phyloP scores from a whole-genome alignment of 2,888 invertebrate species.

The Ectobius pallidus region DNA sequence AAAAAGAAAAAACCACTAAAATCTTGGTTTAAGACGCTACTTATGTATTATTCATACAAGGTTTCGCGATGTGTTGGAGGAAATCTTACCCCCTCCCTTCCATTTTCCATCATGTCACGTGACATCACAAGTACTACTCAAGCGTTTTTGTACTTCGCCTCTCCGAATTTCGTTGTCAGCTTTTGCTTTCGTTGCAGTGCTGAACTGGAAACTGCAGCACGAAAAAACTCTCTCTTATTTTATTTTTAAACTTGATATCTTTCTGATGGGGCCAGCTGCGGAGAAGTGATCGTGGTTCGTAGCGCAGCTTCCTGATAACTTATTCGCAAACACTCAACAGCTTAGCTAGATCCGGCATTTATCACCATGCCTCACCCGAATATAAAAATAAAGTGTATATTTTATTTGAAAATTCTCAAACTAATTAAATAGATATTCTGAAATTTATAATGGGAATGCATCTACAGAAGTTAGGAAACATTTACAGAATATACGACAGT shows the following conservation, averaged over 20 bases:
- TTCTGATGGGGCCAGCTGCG: background rate
- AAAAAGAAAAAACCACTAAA: background rate
- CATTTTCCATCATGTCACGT: background rate
- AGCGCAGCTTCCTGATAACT: background rate
- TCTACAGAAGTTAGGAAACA: too few relatives aligned
- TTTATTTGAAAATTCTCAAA: too few relatives aligned
- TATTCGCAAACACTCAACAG: too few relatives aligned
- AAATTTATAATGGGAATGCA: too few relatives aligned
- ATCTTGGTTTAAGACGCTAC: background rate
- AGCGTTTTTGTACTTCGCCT: background rate
- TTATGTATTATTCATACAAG: conserved; percentile 6
- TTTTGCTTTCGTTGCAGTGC: background rate
- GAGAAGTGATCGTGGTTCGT: background rate
- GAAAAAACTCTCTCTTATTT: background rate
- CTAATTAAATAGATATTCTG: too few relatives aligned
- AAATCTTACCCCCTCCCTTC: background rate
- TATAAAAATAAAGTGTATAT: too few relatives aligned
- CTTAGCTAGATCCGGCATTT: too few relatives aligned
- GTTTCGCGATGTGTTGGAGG: background rate
- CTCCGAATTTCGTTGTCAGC: background rate
- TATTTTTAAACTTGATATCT: background rate
- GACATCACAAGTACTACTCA: background rate
- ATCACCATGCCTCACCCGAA: too few relatives aligned
- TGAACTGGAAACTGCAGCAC: background rate
- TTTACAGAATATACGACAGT: too few relatives aligned